Percentiles rank a stretch among this genome's conserved stretches.
Conservation (phyloP, 2,113 vertebrate species). For the Bombycilla garrulus region DNA sequence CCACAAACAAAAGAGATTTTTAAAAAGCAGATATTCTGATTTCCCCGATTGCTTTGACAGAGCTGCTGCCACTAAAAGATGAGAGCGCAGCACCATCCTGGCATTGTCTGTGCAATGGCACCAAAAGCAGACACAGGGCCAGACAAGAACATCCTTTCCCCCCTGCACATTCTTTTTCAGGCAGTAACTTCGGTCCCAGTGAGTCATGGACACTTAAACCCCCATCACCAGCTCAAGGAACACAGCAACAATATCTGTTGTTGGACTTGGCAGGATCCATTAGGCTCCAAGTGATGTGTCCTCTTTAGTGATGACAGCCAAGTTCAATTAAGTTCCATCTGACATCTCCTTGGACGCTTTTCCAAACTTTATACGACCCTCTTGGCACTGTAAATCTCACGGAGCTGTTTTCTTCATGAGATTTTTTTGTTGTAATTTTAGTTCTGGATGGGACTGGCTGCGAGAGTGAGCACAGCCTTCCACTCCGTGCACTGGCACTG, state of each 20-base stretch:
- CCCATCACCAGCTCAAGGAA: background rate
- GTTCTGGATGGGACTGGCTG: background rate
- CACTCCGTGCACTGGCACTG: background rate
- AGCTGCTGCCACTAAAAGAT: background rate
- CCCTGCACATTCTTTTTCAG: constrained; percentile 26
- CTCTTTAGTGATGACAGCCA: constrained; percentile 1
- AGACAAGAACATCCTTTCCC: constrained; percentile 37
- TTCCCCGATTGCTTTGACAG: background rate
- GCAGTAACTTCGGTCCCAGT: constrained; percentile 15
- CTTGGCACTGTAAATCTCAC: constrained; percentile 4
- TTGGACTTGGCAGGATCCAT: constrained; percentile 31
- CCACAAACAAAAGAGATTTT: background rate
- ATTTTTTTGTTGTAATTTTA: background rate
- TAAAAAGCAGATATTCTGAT: background rate
- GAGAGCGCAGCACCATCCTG: background rate
- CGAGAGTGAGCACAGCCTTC: background rate
- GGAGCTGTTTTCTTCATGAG: constrained; percentile 7
- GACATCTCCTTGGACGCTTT: constrained; percentile 40
- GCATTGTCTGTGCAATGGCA: background rate
- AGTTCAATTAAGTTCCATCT: constrained; percentile 36
- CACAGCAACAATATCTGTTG: constrained; percentile 27
- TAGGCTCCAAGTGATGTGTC: background rate
- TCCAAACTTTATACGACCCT: constrained; percentile 17
- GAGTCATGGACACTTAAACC: constrained; percentile 55
- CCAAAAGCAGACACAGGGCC: constrained; percentile 14